Conservation (phyloP, 2,797 vertebrate species). For the Falco biarmicus region DNA sequence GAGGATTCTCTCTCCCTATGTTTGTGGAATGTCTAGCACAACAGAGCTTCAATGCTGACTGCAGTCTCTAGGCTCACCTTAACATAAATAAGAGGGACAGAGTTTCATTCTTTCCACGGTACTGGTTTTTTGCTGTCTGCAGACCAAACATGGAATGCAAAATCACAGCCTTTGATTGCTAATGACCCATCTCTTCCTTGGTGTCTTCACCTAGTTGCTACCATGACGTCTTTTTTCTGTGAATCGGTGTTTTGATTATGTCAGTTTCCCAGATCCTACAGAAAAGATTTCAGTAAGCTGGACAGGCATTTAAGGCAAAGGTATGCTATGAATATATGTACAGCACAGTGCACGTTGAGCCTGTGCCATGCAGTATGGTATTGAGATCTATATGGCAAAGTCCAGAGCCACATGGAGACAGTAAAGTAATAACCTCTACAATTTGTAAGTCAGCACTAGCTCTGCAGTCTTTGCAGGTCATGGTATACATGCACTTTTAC, state of each 20-base stretch:
- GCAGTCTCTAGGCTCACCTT: constrained; percentile 10
- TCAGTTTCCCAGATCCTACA: not conserved
- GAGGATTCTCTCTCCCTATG: constrained; percentile 34
- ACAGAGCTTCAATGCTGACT: not conserved
- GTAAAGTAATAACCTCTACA: not conserved
- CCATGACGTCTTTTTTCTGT: not conserved
- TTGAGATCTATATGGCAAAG: not conserved
- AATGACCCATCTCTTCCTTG: not conserved
- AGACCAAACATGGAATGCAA: not conserved
- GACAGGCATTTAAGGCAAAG: not conserved
- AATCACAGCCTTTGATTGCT: not conserved
- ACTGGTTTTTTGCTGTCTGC: not conserved
- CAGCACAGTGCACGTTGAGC: not conserved
- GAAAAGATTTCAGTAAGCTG: not conserved
- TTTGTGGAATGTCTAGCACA: constrained; percentile 52
- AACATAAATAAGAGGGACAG: constrained; percentile 27
- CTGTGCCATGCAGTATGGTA: not conserved
- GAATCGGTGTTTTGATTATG: not conserved
- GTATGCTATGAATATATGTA: not conserved
- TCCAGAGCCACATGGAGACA: not conserved
- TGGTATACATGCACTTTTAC: not conserved
- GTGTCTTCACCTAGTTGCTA: not conserved
- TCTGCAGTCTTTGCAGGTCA: not conserved
- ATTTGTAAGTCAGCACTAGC: not conserved
- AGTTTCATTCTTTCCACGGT: constrained; percentile 38